These are phyloP conservation scores for Salpingus planirostris DNA, from an alignment of 2,888 invertebrate genomes.

Conservation along the genomic window DNA sequence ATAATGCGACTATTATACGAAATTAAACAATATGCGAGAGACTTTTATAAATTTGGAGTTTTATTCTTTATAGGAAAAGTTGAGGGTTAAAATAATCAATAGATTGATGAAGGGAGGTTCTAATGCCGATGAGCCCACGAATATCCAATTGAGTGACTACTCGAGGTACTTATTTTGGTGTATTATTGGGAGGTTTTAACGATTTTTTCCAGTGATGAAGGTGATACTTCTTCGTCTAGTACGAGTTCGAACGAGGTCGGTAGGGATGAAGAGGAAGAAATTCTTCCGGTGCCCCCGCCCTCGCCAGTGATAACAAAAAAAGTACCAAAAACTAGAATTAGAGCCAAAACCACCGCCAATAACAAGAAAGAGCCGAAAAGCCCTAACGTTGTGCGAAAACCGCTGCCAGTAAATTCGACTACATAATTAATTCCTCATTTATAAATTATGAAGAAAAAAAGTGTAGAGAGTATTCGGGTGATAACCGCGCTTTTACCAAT, in stretches of 20 bases:
- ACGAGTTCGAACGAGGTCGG: constrained; percentile 51
- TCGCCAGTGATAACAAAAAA: constrained; percentile 54
- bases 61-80: constrained; percentile 53
- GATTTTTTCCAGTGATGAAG: constrained; percentile 64
- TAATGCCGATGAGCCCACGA: constrained; percentile 80
- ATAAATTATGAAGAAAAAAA: too few species aligned
- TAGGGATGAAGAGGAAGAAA: constrained; percentile 28
- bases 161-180: constrained; percentile 63
- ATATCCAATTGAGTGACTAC: constrained; percentile 78
- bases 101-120: constrained; percentile 75
- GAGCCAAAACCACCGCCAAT: background rate
- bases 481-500: too few species aligned
- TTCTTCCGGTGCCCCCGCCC: constrained; percentile 56
- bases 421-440: too few species aligned
- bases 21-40: background rate
- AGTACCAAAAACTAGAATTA: constrained; percentile 11
- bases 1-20: too few species aligned
- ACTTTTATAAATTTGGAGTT: too few species aligned
- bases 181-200: too few species aligned
- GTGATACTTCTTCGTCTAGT: constrained; percentile 66
- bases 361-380: constrained; percentile 26
- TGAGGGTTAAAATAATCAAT: constrained; percentile 71
- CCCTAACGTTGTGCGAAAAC: constrained; percentile 44
- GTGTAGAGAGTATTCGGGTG: too few species aligned
- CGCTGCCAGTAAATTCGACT: constrained; percentile 46